Percentiles rank a stretch among this genome's conserved stretches.
These are phyloP conservation scores for Rhamnusium bicolor DNA, from an alignment of 2,888 invertebrate species.

Conservation along the genomic window DNA sequence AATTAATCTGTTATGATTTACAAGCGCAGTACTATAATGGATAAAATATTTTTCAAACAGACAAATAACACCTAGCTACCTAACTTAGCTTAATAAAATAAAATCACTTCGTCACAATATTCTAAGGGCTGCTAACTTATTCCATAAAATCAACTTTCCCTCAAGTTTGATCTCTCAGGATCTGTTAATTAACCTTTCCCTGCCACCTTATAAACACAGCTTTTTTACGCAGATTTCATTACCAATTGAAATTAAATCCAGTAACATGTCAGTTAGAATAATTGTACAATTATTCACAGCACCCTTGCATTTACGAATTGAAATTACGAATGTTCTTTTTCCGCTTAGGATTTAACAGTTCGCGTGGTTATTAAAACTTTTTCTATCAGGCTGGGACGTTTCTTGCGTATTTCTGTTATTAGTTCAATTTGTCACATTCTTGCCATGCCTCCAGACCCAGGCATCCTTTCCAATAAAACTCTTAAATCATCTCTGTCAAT, in stretches of 20 bases:
- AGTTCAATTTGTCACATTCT: constrained; percentile 48
- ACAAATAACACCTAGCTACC: no score
- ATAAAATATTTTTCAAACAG: no score
- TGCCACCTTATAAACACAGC: neutral
- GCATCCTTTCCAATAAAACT: constrained; percentile 8
- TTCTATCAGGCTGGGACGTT: constrained; percentile 47
- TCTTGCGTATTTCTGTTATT: constrained; percentile 45
- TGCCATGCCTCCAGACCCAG: neutral
- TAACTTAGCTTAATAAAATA: no score
- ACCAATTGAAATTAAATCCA: neutral
- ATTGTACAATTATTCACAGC: neutral
- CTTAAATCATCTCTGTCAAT: constrained; percentile 34
- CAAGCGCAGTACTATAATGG: no score
- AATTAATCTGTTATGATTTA: no score
- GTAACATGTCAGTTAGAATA: neutral
- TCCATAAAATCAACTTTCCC: constrained; percentile 4
- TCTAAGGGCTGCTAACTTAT: neutral
- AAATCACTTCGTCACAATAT: no score
- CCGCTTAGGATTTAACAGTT: constrained; percentile 38
- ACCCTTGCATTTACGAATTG: neutral
- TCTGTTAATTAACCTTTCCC: constrained; percentile 5
- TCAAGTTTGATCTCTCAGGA: constrained; percentile 1
- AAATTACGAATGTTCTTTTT: neutral
- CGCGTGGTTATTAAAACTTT: constrained; percentile 49
- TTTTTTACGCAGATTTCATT: neutral